Conservation (phyloP, 2,888 invertebrate genomes). For the Zelleria hepariella region DNA sequence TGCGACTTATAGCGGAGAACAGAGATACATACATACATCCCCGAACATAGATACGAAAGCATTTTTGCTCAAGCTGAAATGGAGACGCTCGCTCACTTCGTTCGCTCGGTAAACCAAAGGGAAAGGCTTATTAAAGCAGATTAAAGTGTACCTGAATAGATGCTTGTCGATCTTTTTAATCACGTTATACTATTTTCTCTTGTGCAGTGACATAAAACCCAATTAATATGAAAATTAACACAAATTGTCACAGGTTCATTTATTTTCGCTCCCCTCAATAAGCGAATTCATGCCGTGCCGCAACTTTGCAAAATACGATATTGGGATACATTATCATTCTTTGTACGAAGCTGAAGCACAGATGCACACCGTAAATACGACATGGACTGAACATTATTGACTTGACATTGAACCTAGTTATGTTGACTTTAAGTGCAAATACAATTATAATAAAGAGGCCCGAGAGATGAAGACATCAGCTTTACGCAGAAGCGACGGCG, state of each 20-base stretch:
- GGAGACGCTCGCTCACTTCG: too few species aligned
- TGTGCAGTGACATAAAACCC: slow-evolving; percentile 26
- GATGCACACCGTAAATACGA: neutral
- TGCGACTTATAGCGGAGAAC: too few species aligned
- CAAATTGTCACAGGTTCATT: slow-evolving; percentile 31
- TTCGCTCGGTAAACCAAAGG: too few species aligned
- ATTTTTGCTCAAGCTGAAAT: too few species aligned
- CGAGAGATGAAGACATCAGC: neutral
- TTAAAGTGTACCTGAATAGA: too few species aligned
- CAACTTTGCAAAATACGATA: neutral
- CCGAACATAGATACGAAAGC: too few species aligned
- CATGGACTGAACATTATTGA: too few species aligned
- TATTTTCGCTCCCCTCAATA: slow-evolving; percentile 21
- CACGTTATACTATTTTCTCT: neutral
- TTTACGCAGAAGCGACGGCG: neutral
- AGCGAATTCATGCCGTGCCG: neutral
- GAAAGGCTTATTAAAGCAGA: too few species aligned
- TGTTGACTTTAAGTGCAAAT: neutral
- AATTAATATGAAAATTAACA: slow-evolving; percentile 36
- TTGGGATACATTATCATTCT: neutral
- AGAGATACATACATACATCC: too few species aligned
- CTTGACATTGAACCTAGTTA: too few species aligned
- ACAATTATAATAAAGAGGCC: neutral
- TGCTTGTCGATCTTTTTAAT: too few species aligned
- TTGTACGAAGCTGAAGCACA: neutral